phyloP scores from a whole-genome alignment of 2,888 invertebrate genomes.

The Stratiomys singularior region DNA sequence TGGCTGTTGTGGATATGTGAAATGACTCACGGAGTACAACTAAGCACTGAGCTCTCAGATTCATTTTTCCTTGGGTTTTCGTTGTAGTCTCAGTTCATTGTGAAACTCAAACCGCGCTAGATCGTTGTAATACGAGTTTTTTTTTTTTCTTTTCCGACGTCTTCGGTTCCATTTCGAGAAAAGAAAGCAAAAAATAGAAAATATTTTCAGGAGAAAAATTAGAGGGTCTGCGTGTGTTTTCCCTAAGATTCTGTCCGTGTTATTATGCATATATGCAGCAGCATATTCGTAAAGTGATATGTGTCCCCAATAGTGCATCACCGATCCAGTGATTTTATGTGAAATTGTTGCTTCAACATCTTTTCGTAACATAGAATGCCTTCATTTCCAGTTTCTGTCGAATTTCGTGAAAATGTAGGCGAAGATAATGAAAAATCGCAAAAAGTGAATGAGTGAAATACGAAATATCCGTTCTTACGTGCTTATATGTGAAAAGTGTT shows the following conservation, averaged over 20 bases:
- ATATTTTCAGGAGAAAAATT: conserved; percentile 5
- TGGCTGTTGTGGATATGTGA: conserved; percentile 30
- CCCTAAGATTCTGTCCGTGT: not conserved
- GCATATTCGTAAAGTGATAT: conserved; percentile 20
- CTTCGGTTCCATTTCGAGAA: conserved; percentile 10
- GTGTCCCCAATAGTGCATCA: not conserved
- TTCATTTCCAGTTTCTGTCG: not conserved
- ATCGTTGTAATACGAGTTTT: conserved; percentile 33
- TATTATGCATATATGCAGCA: conserved; percentile 12
- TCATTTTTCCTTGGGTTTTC: conserved; percentile 39
- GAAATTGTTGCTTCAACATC: not conserved
- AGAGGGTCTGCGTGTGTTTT: conserved; percentile 3
- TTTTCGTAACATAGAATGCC: not conserved
- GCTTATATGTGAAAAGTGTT: too few relatives aligned
- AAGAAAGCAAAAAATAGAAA: conserved; percentile 11
- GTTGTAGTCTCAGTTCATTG: conserved; percentile 47
- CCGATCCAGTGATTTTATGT: conserved; percentile 13
- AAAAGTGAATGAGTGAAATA: conserved; percentile 8
- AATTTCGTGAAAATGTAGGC: conserved; percentile 24
- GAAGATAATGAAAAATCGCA: not conserved
- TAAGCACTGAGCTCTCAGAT: conserved; percentile 22
- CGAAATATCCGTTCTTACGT: too few relatives aligned
- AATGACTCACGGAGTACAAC: conserved; percentile 36
- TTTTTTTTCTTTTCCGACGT: conserved; percentile 20
- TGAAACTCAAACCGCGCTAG: conserved; percentile 48